Percentiles rank a stretch among this genome's conserved stretches.
These are phyloP conservation scores for Murina feae DNA, from an alignment of 2,113 vertebrate species.

Conservation along the genomic window DNA sequence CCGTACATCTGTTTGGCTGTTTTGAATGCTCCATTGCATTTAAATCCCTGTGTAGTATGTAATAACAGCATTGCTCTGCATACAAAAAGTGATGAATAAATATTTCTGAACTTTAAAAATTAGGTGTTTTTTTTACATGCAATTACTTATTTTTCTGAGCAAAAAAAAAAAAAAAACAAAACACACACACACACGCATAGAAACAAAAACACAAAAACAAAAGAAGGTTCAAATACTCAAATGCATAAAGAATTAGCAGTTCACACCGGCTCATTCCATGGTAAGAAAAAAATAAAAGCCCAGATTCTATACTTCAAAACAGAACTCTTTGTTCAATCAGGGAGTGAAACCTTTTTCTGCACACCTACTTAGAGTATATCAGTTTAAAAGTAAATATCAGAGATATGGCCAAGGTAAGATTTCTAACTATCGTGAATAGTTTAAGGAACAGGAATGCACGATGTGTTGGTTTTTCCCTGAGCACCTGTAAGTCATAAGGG, in stretches of 20 bases:
- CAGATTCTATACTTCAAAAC: neutral
- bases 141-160: neutral
- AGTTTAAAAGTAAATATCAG: neutral
- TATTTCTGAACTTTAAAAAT: neutral
- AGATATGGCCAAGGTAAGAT: neutral
- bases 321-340: neutral
- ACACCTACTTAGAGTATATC: neutral
- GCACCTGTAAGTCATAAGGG: neutral
- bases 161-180: no score
- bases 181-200: neutral
- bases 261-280: neutral
- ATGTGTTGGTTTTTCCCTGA: neutral
- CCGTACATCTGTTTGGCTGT: neutral
- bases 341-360: neutral
- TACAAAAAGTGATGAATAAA: neutral
- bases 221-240: neutral
- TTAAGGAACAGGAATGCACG: neutral
- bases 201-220: slow-evolving; percentile 1
- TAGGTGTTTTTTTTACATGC: neutral
- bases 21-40: neutral
- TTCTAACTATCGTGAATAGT: neutral
- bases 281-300: neutral
- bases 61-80: neutral
- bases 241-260: neutral
- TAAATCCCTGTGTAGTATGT: neutral